These are phyloP conservation scores for Camponotus floridanus DNA, from an alignment of 1,140 invertebrate species.

Conservation along the genomic window DNA sequence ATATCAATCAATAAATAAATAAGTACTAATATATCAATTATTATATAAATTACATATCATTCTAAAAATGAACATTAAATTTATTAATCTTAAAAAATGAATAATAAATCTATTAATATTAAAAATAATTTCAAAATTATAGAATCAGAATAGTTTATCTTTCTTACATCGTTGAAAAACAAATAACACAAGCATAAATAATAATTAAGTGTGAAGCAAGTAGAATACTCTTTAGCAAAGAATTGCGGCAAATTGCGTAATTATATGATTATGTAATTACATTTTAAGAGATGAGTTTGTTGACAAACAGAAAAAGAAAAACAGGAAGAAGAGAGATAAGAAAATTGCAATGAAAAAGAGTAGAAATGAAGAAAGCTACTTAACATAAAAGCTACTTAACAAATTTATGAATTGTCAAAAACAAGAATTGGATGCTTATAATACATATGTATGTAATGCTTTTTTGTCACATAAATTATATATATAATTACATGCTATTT, in stretches of 20 bases:
- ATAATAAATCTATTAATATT: slow-evolving; percentile 11
- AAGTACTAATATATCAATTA: not conserved
- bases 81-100: not conserved
- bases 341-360: not conserved
- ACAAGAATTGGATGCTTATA: not conserved
- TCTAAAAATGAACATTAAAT: not conserved
- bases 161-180: not conserved
- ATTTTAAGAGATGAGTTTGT: slow-evolving; percentile 3
- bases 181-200: not conserved
- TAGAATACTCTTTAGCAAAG: not conserved
- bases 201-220: not conserved
- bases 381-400: no score
- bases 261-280: slow-evolving; percentile 4
- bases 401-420: not conserved
- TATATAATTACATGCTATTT: not conserved
- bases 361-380: no score
- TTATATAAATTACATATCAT: not conserved
- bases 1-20: not conserved
- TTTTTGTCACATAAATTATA: slow-evolving; percentile 9
- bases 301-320: no score
- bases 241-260: not conserved
- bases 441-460: not conserved
- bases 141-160: not conserved
- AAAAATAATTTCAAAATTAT: not conserved
- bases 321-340: no score